Conservation (phyloP, 2,113 vertebrate genomes). For the Phylloscopus whistleri region DNA sequence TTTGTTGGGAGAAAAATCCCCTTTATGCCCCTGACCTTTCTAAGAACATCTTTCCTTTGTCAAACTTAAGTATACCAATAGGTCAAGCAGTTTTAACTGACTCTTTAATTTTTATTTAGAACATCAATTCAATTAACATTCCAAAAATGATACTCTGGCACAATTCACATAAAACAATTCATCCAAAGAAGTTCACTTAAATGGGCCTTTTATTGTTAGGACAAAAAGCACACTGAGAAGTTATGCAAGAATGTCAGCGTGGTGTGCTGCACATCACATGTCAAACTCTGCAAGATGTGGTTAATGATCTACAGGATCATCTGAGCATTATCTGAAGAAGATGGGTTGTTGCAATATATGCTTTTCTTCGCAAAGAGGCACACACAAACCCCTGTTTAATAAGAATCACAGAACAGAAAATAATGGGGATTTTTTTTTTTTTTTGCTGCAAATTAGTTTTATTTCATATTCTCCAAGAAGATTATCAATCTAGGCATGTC, state of each 20-base stretch:
- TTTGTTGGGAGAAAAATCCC: neutral
- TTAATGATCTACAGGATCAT: slow-evolving; percentile 17
- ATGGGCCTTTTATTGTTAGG: neutral
- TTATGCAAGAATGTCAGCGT: neutral
- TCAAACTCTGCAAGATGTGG: neutral
- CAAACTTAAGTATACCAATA: neutral
- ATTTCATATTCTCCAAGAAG: neutral
- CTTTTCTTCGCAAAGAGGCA: neutral
- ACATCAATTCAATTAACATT: neutral
- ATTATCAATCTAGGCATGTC: neutral
- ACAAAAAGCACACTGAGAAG: neutral
- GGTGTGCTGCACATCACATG: neutral
- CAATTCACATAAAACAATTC: neutral
- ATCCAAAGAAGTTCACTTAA: slow-evolving; percentile 6
- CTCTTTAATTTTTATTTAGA: neutral
- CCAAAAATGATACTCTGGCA: neutral
- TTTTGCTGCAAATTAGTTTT: neutral
- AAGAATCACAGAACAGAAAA: neutral
- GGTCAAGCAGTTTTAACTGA: neutral
- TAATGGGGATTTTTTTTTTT: neutral
- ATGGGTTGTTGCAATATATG: accelerated
- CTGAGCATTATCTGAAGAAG: neutral
- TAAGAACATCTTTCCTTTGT: neutral
- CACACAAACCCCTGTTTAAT: neutral
- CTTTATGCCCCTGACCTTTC: neutral